Percentiles rank a stretch among this genome's conserved stretches.
Conservation (phyloP, 2,113 vertebrate genomes). For the Picathartes gymnocephalus region DNA sequence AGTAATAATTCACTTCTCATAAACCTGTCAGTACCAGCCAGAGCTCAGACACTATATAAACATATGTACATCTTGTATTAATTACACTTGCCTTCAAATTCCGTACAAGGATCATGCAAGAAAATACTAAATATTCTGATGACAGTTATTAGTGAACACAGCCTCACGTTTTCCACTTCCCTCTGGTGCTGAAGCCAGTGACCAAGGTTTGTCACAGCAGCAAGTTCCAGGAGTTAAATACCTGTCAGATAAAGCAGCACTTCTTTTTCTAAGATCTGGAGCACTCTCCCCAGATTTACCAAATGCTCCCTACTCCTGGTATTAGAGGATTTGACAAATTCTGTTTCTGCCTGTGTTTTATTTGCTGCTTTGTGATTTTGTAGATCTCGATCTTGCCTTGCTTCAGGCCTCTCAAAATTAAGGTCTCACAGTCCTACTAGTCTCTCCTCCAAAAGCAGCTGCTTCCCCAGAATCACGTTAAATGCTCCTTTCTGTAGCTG, state of each 20-base stretch:
- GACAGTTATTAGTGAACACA: neutral
- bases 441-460: neutral
- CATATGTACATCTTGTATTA: slow-evolving; percentile 22
- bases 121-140: neutral
- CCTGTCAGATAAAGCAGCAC: neutral
- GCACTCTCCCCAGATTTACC: neutral
- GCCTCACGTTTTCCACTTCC: neutral
- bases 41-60: slow-evolving; percentile 34
- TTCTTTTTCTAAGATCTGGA: neutral
- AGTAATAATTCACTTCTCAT: slow-evolving; percentile 45
- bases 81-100: slow-evolving; percentile 12
- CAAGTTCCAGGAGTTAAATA: neutral
- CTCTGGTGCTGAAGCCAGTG: neutral
- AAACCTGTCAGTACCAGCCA: slow-evolving; percentile 43
- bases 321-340: neutral
- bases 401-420: neutral
- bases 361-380: neutral
- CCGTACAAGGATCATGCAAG: neutral
- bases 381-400: neutral
- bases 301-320: neutral
- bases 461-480: neutral
- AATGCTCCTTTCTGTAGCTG: neutral
- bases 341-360: neutral
- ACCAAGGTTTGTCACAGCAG: neutral
- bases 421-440: neutral